A percentile compares a stretch with the other conserved stretches of the same genome.
phyloP scores from a whole-genome alignment of 2,888 invertebrate genomes.

The Acleris literana region DNA sequence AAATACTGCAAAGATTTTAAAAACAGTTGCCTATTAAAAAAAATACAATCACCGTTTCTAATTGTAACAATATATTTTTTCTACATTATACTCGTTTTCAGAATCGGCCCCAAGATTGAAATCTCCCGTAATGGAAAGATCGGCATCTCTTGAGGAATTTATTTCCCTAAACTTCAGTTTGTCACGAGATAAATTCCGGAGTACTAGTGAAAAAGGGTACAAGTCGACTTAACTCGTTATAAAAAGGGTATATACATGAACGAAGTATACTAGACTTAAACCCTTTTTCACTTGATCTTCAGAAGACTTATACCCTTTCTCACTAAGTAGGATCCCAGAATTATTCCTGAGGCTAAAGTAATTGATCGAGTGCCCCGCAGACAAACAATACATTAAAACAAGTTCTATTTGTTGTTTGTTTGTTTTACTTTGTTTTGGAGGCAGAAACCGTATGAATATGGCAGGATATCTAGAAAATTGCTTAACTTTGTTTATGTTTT shows the following conservation, averaged over 20 bases:
- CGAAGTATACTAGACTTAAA: no score
- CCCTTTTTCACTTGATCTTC: no score
- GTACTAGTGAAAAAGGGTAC: no score
- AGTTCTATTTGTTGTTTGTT: neutral
- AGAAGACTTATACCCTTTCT: no score
- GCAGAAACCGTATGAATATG: neutral
- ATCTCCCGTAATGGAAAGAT: slow-evolving; percentile 21
- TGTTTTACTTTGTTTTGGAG: neutral
- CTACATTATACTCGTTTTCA: neutral
- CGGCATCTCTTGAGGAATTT: slow-evolving; percentile 17
- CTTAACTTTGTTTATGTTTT: neutral
- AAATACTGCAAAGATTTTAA: no score
- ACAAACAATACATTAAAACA: neutral
- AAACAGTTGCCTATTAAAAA: no score
- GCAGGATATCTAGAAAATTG: neutral
- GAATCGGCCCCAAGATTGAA: neutral
- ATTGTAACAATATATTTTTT: no score
- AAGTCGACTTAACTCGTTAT: no score
- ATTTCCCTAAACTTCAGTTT: slow-evolving; percentile 4
- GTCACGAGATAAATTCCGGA: neutral
- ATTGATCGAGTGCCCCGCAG: neutral
- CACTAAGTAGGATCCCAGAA: no score
- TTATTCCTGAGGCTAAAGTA: slow-evolving; percentile 2
- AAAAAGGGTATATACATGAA: no score
- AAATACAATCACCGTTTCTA: no score